Evolutionary conservation across 2,888 invertebrate genomes (phyloP).

Genomic region (Drosophila longiperda): DNA sequence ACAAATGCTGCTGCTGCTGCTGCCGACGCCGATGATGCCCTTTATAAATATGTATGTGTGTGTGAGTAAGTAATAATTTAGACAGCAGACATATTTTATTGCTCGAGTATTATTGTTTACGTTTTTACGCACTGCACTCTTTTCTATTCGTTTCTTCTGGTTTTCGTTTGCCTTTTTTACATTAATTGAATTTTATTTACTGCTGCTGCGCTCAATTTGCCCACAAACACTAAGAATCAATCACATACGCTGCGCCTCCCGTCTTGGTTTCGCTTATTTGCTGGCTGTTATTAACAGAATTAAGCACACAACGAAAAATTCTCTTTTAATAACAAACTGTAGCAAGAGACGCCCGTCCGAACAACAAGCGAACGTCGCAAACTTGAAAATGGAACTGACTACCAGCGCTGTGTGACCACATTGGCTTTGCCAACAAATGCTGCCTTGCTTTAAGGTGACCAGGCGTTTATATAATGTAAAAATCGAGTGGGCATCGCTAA

Average conservation of each 20-base stretch:
- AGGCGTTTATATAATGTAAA: neutral
- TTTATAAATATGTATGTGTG: constrained; percentile 21
- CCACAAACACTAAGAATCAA: constrained; percentile 36
- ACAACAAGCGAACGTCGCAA: constrained; percentile 37
- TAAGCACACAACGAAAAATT: constrained; percentile 60
- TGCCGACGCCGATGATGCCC: constrained; percentile 27
- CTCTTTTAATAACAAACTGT: constrained; percentile 61
- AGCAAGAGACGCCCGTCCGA: constrained; percentile 41
- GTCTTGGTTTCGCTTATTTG: constrained; percentile 27
- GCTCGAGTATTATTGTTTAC: constrained; percentile 48
- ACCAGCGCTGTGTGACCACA: constrained; percentile 28
- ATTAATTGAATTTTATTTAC: constrained; percentile 73
- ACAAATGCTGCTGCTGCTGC: constrained; percentile 40
- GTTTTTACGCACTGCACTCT: constrained; percentile 63
- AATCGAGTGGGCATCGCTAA: constrained; percentile 27
- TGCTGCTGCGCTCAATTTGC: constrained; percentile 46
- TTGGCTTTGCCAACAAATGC: constrained; percentile 1
- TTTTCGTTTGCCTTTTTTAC: constrained; percentile 51
- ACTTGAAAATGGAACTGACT: constrained; percentile 46
- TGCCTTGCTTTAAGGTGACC: constrained; percentile 20
- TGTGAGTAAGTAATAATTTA: constrained; percentile 45
- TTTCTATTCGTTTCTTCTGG: constrained; percentile 36
- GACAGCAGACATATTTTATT: constrained; percentile 53
- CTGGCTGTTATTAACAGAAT: constrained; percentile 68
- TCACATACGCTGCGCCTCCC: constrained; percentile 47